Percentiles rank a stretch among this genome's conserved stretches.
Evolutionary conservation across 2,888 invertebrate species (phyloP).

Genomic region (Cheilosia impressa): DNA sequence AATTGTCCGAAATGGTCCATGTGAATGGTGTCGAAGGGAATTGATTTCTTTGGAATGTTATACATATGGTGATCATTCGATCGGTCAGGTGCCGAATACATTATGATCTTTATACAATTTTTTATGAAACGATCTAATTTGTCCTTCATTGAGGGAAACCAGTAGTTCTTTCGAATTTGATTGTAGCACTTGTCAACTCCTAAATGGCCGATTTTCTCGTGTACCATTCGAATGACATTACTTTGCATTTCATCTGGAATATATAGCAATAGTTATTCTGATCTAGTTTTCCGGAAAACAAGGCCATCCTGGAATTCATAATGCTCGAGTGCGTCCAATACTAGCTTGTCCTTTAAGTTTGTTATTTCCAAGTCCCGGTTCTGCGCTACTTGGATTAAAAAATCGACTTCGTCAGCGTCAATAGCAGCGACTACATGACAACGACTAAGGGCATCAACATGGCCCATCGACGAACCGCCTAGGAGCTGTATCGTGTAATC

Average conservation of each 20-base stretch:
- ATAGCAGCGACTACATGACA: constrained; percentile 13
- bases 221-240: constrained; percentile 47
- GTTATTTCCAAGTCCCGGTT: background rate
- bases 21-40: no score
- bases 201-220: constrained; percentile 62
- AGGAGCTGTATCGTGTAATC: constrained; percentile 78
- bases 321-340: background rate
- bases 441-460: constrained; percentile 79
- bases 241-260: constrained; percentile 63
- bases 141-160: constrained; percentile 50
- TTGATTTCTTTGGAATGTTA: no score
- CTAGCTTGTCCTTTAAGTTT: background rate
- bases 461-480: constrained; percentile 78
- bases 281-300: background rate
- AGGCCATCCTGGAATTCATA: constrained; percentile 1
- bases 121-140: constrained; percentile 12
- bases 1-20: no score
- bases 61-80: constrained; percentile 19
- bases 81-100: constrained; percentile 32
- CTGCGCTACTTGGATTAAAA: constrained; percentile 8
- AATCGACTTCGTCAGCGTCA: constrained; percentile 2
- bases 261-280: constrained; percentile 30
- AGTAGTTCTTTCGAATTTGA: constrained; percentile 51
- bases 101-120: constrained; percentile 43
- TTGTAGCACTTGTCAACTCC: constrained; percentile 43